Base-by-base conservation (phyloP, 2,888 invertebrate species). In the Gnatocerus cornutus region DNA sequence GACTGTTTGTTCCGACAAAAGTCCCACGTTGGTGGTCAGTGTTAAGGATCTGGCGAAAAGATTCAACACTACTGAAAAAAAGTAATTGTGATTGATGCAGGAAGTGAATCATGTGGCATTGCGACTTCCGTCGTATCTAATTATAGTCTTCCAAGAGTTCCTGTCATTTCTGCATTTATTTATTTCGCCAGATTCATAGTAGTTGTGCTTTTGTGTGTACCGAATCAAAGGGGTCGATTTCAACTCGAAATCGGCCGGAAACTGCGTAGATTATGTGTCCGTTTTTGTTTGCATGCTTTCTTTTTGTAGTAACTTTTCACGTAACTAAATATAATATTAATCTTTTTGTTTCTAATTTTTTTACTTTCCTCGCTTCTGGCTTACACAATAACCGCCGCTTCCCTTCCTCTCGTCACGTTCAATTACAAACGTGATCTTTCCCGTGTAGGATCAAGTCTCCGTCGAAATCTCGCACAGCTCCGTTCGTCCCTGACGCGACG, bases 401-500 rank as follows among this genome's bases (percentile, higher is more conserved):
- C 39, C 30, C 8, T 13, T 16, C 13, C 14, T 30, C 27, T 10
- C 43, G 43, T 10, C 21, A 13, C 14, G 43, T 43, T 6, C 14
- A 16, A 16, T 21, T 14, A 13, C 50, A 29, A 52, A 3, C 27
- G 21, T 33, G 10, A 21, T 5, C 21, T 14, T 52, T 27, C 70
- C 72, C 59, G 55, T 69, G 73, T 80, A 86, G 85, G 79, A 80
- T 81, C 55, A 84, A 84, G 76, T 81, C 84, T 12, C 81, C 83
- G 56, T 55, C 68, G 29, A 84, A 81, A 86, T 87, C 81, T 81
- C 85, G 79, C 65, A 78, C 78, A 63, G 83, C 37, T 82, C 84
- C 79, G 78, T 84, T 80, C 73, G 81, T 79, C 79, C 84, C 79
- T 6, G 81, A 78, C 84, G 85, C 80, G 79, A 85, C 56, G 77